Base-by-base conservation (phyloP, 2,113 vertebrate genomes). In the Albula goreensis region DNA sequence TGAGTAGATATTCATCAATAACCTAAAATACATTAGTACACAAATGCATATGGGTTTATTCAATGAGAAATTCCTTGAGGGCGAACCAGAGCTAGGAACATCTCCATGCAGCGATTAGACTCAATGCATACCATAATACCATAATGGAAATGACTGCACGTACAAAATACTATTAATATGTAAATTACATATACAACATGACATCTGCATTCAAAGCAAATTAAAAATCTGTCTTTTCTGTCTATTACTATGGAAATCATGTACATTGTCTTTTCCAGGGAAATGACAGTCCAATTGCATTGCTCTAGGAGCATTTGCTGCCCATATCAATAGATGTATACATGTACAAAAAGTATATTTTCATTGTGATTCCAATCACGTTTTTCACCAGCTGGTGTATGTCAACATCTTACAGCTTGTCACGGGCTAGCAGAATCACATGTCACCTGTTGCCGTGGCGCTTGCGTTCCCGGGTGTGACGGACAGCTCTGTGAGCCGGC, bases 401-500 rank as follows among this genome's bases (percentile, higher is more conserved):
- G n/a, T 70, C 63, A 70, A 22, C n/a, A 22, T 5, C 22, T 17
- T 5, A 19, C 63, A 70, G 4, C 63, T 2, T 6, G n/a, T 70
- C 6, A 70, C n/a, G 63, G 17, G 63, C 22, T 3, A 22, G 63
- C 63, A 5, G 19, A 3, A 70, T 6, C 63, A 70, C 63, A 41
- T 41, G 31, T 70, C 1, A 5, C 17, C 19, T 22, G 63, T 2
- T 22, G 8, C 63, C 3, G 63, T 17, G 17, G 0, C 4, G 22
- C 13, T 22, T 5, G 8, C 22, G 63, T 22, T 70, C 8, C 17
- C 63, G 9, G 60, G 52, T 48, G 57, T 80, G 86, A 86, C 80
- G 80, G 84, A 89, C 87, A 70, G 78, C 81, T 87, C 49, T 82
- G 66, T 83, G 81, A 82, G 82, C 25, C 78, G 81, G 89, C 81